Base-by-base conservation (phyloP, 2,888 invertebrate genomes). In the Stomorhina lunata region DNA sequence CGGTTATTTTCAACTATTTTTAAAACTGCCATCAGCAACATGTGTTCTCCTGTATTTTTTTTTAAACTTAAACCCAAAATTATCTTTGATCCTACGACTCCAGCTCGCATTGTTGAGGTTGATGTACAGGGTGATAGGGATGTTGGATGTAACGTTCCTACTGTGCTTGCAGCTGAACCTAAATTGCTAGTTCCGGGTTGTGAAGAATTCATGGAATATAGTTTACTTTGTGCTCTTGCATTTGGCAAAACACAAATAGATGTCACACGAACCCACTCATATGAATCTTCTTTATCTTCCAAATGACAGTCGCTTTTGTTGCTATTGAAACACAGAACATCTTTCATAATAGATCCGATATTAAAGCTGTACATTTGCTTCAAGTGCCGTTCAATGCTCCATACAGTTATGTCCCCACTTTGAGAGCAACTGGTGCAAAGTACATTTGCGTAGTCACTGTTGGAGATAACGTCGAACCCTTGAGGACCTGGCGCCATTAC, bases 371-470 rank as follows among this genome's bases (percentile, higher is more conserved):
- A 94, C 87, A 93, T 93, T 76, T 94, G 91, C 86, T 95, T 95
- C 57, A 96, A 92, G 86, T 96, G 95, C 75, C 95, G 95, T 84
- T 95, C 94, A 80, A 96, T 94, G 89, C 95, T 95, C 95, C 97
- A 98, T 34, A 98, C 93, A 84, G 95, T 95, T 84, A 98, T 93
- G 77, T 94, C 93, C 32, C 94, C 94, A 4, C 94, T 93, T 45
- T 85, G 83, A 9, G 94, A 93, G 75, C 87, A 88, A 66, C 94
- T 91, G 71, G 94, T 92, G 86, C 94, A 92, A 85, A 93, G 90
- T 86, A 93, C 91, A 78, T 93, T 93, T 0, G 93, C 93, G 1
- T 92, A 92, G 86, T 93, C 93, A 83, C 93, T 94, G 80, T 93
- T 93, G 1, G 94, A 94, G n/a, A 94, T 93, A 1, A 94, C 90